Evolutionary conservation across 2,888 invertebrate species (phyloP), one percentile per base, ranked within the genome.

Genomic region (Nomada fucata): DNA sequence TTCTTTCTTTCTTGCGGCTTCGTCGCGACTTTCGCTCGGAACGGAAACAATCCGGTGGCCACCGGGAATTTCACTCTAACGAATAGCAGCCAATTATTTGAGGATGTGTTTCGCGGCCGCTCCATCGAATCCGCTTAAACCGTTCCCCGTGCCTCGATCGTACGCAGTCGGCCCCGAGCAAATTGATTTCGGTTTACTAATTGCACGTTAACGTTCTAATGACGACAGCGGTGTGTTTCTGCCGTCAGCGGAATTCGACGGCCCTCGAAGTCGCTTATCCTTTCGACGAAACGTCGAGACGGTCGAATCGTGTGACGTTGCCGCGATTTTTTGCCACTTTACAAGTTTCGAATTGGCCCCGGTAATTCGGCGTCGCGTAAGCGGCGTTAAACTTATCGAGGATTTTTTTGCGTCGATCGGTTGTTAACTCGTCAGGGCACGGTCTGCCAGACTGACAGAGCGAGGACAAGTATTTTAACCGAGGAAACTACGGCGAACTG

Each of bases 131-230:
- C 83, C 71, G 55, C 68, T 18, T n/a, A 15, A 18, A 52, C 36
- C 5, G 11, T 23, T 55, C 69, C 69, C 75, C 70, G 76, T 57
- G 83, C 73, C 71, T 68, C 61, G 47, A 13, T 26, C 60, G 60
- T 23, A 1, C 42, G 42, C 61, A 50, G 15, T 73, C 76, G 79
- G 36, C 64, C 65, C 47, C 60, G 42, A 63, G 74, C 78, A 75
- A 88, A 84, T 89, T 79, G 84, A 87, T 88, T 79, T 86, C 82
- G 74, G 78, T 85, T 80, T 80, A 84, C 78, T 61, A 69, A 82
- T 52, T 63, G 47, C 65, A 47, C 72, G 65, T 67, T 61, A 68
- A 75, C 69, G 29, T 57, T 60, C 52, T 82, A 80, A 83, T 75
- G 72, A 77, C 26, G 57, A 68, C 70, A 68, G 64, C 60, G 64